Conservation (phyloP, 2,888 invertebrate genomes). For the Philhelius pedissequus region DNA sequence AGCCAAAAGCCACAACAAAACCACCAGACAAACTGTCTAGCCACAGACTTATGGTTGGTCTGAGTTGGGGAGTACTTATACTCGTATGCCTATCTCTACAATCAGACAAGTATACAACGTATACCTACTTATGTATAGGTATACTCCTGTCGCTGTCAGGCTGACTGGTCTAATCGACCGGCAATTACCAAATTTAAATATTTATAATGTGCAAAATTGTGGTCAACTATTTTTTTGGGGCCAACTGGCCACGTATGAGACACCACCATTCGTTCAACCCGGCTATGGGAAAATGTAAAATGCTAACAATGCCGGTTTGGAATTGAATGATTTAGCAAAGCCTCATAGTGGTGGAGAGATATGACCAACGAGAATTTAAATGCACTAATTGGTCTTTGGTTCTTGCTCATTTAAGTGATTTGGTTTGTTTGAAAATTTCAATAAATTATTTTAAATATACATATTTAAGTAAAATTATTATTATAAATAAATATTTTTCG, state of each 20-base stretch:
- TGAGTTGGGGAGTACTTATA: neutral
- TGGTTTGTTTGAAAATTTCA: neutral
- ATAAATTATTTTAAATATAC: too few relatives aligned
- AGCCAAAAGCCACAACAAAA: conserved; percentile 60
- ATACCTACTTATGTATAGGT: neutral
- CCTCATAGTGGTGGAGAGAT: neutral
- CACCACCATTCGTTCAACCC: conserved; percentile 8
- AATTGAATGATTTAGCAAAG: neutral
- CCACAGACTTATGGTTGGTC: conserved; percentile 25
- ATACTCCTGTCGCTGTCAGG: too few relatives aligned
- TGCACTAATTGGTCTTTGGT: neutral
- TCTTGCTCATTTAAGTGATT: neutral
- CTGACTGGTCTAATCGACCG: conserved; percentile 54
- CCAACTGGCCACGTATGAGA: neutral
- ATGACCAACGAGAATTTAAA: neutral
- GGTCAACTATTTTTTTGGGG: conserved; percentile 49
- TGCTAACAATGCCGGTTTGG: conserved; percentile 18
- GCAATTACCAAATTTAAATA: conserved; percentile 68
- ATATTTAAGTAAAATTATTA: too few relatives aligned
- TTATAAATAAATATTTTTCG: too few relatives aligned
- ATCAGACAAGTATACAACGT: neutral
- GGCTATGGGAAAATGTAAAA: conserved; percentile 45
- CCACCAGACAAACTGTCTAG: conserved; percentile 68
- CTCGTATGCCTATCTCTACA: neutral
- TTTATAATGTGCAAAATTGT: conserved; percentile 55